Evolutionary conservation across 2,797 vertebrate genomes (phyloP), one percentile per base, ranked within the genome.

Genomic region (Harpagifer antarcticus): DNA sequence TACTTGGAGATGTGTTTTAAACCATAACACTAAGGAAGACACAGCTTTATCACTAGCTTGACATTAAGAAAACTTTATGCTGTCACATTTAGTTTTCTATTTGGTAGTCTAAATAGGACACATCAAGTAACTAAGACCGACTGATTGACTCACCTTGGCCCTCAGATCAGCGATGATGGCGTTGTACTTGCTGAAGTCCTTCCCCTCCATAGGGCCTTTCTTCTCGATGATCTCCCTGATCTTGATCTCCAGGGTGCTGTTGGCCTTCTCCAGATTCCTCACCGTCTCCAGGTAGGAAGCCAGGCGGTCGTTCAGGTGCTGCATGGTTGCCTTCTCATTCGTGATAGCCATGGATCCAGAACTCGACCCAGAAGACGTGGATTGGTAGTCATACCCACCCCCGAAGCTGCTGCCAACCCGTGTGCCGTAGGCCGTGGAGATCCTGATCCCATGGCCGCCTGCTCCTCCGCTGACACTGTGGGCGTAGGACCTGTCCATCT

Each of bases 231-330:
- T 64, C 67, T 98, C 95, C 2, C 92, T 90, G 92, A 98, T 98
- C 88, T 96, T 94, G 68, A 91, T 45, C 88, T 98, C 97, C 88
- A 98, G 86, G 2, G 72, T 72, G 45, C 78, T 73, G 81, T 98
- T 98, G 59, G 93, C 94, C 48, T 89, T 82, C 89, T 98, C 97
- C 90, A 98, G 89, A 62, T 56, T 95, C 77, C 86, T 94, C 48
- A 98, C 96, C 9, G 78, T 95, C 19, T 97, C 96, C 94, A 98
- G 80, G 92, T 98, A 98, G 87, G 61, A 92, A 68, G 95, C 96
- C 92, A 98, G 93, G n/a, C 95, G 95, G 73, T 97, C 95, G 0
- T 98, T 98, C 74, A 98, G 94, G 12, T 90, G 88, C 76, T 97
- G 96, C 96, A 98, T 96, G 81, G 95, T 90, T 61, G 91, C 60